These are phyloP conservation scores for Haplotaxodon microlepis DNA, from an alignment of 2,113 vertebrate genomes.

Conservation along the genomic window DNA sequence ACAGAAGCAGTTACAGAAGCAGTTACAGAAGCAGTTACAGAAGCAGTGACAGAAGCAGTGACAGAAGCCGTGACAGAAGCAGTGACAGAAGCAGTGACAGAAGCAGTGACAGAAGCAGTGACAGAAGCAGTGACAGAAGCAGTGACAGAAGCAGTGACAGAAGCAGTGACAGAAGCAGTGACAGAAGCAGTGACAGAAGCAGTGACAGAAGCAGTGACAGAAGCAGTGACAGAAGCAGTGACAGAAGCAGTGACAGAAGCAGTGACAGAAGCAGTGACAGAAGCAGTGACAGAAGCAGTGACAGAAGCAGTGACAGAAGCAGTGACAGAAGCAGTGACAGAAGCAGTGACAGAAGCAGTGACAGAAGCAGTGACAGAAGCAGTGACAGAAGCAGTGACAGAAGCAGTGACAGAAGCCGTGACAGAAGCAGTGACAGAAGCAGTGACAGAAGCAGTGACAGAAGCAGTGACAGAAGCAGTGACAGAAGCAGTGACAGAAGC, in stretches of 20 bases:
- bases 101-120: no score
- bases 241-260: rapidly evolving
- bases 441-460: rapidly evolving
- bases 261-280: rapidly evolving
- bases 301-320: rapidly evolving
- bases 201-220: no score
- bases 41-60: no score
- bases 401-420: rapidly evolving
- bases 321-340: rapidly evolving
- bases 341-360: rapidly evolving
- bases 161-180: no score
- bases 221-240: no score
- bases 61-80: no score
- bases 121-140: no score
- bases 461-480: rapidly evolving
- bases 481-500: rapidly evolving
- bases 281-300: rapidly evolving
- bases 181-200: no score
- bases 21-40: no score
- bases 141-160: no score
- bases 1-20: no score
- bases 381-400: rapidly evolving
- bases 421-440: rapidly evolving
- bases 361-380: rapidly evolving
- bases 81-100: no score